phyloP scores from a whole-genome alignment of 2,113 vertebrate genomes.

The Zingel zingel region DNA sequence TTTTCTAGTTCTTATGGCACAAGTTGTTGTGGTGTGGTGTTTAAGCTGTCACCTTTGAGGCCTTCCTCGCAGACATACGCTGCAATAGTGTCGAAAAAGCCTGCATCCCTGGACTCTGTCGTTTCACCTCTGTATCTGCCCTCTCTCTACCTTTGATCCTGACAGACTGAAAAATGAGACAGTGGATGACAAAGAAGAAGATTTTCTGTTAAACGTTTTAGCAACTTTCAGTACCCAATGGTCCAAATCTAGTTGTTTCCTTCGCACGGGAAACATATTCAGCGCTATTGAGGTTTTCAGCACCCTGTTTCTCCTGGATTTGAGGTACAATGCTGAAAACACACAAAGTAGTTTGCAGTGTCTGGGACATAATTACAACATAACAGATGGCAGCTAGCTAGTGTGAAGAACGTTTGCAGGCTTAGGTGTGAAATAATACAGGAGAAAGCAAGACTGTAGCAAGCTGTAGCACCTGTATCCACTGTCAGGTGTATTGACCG shows the following conservation, averaged over 20 bases:
- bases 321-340: background rate
- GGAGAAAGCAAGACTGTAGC: background rate
- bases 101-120: background rate
- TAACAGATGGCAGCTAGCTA: constrained; percentile 4
- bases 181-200: background rate
- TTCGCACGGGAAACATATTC: constrained; percentile 40
- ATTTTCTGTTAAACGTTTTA: background rate
- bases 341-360: background rate
- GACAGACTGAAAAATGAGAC: background rate
- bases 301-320: constrained; percentile 59
- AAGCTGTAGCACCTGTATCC: constrained; percentile 15
- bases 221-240: constrained; percentile 57
- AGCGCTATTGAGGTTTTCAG: constrained; percentile 65
- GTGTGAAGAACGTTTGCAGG: background rate
- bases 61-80: constrained; percentile 23
- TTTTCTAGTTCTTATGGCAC: background rate
- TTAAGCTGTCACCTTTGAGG: constrained; percentile 54
- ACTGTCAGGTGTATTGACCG: constrained; percentile 8
- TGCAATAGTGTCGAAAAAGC: background rate
- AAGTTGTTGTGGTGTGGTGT: background rate
- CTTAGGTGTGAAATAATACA: constrained; percentile 33
- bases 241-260: constrained; percentile 12
- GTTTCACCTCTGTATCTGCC: background rate
- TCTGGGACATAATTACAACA: background rate
- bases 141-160: background rate